These are phyloP conservation scores for Triplophysa yarkandensis DNA, from an alignment of 2,797 vertebrate genomes.

Conservation along the genomic window DNA sequence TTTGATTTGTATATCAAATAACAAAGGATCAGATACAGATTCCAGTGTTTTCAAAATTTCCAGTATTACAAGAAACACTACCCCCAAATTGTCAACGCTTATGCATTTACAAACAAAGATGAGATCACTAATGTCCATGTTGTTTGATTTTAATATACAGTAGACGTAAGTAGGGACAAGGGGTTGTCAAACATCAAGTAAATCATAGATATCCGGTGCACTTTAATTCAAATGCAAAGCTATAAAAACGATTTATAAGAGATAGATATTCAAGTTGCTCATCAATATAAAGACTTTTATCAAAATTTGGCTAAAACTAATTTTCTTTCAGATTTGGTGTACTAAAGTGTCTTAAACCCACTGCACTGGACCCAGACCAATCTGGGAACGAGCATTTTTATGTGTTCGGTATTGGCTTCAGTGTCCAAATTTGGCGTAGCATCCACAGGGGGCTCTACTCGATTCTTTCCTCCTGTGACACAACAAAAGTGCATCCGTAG, in stretches of 20 bases:
- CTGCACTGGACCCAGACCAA: neutral
- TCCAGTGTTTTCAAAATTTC: neutral
- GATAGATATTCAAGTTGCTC: too few relatives aligned
- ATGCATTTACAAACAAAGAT: too few relatives aligned
- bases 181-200: neutral
- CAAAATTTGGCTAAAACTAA: neutral
- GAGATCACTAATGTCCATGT: neutral
- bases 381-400: neutral
- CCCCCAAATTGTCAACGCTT: too few relatives aligned
- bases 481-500: neutral
- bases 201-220: neutral
- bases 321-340: neutral
- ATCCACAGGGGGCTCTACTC: neutral
- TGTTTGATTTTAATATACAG: neutral
- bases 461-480: neutral
- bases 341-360: neutral
- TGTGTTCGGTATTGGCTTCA: neutral
- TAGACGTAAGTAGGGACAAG: neutral
- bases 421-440: neutral
- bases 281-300: too few relatives aligned
- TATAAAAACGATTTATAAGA: too few relatives aligned
- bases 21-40: constrained; percentile 5
- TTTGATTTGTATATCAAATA: neutral
- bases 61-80: neutral
- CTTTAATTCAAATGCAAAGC: neutral